These are phyloP conservation scores for Alosa alosa DNA, from an alignment of 2,113 vertebrate species.

Conservation along the genomic window DNA sequence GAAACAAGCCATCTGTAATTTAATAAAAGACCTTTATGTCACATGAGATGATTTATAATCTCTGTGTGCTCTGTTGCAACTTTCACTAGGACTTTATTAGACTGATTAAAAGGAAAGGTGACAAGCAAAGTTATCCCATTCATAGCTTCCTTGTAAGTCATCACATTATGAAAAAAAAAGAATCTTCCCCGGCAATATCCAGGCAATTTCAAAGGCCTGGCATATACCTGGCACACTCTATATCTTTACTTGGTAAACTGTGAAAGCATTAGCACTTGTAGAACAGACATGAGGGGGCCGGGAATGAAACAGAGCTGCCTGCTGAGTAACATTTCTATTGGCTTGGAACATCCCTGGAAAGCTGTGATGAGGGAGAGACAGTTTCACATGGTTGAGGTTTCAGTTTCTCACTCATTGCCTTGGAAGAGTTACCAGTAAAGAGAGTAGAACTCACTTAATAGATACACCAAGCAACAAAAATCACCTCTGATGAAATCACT, in stretches of 20 bases:
- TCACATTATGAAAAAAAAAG: slow-evolving; percentile 27
- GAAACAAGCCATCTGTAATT: too few relatives aligned
- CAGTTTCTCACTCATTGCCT: too few relatives aligned
- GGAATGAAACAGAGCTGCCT: slow-evolving; percentile 42
- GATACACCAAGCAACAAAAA: too few relatives aligned
- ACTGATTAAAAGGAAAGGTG: slow-evolving; percentile 18
- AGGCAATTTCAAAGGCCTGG: slow-evolving; percentile 22
- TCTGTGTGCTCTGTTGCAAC: too few relatives aligned
- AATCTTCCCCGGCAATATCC: slow-evolving; percentile 29
- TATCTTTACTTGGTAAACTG: slow-evolving; percentile 38
- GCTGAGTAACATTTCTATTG: slow-evolving; percentile 41
- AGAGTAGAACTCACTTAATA: too few relatives aligned
- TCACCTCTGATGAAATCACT: background rate
- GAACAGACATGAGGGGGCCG: slow-evolving; percentile 20
- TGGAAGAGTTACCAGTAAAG: too few relatives aligned
- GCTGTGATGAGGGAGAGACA: slow-evolving; percentile 29
- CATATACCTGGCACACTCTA: slow-evolving; percentile 16
- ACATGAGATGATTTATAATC: too few relatives aligned
- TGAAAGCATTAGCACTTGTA: slow-evolving; percentile 36
- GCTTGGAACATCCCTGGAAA: slow-evolving; percentile 28
- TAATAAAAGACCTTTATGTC: too few relatives aligned
- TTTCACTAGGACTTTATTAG: too few relatives aligned
- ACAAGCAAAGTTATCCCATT: slow-evolving; percentile 13
- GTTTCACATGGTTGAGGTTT: slow-evolving; percentile 26
- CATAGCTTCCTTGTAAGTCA: slow-evolving; percentile 12